Evolutionary conservation across 2,797 vertebrate genomes (phyloP), one percentile per base, ranked within the genome.

Genomic region (Borostomias antarcticus): DNA sequence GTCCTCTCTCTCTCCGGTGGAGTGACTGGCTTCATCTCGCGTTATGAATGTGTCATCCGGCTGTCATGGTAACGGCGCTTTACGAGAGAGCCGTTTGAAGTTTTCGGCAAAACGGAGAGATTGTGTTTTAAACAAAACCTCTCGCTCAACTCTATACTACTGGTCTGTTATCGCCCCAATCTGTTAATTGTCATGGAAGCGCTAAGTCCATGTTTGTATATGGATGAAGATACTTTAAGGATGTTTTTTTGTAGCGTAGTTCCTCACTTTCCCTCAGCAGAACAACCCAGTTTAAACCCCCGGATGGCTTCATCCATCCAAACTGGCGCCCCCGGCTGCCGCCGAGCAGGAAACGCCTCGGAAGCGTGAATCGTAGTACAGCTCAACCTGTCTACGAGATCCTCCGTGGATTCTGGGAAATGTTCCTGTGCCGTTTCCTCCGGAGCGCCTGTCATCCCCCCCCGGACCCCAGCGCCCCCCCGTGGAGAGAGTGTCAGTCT

Each of bases 101-200:
- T 61, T 33, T 65, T 0, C 11, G 43, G 21, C 15, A 45, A 72
- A 72, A 50, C 19, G 35, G 17, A 35, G 0, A 13, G 6, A 19
- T 51, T 51, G 50, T 8, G 25, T 54, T 19, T 51, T 33, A 28
- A 15, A 15, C 35, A 33, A n/a, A 45, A 32, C 70, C 69, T 64
- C 69, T 35, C 66, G 28, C 37, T 62, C 64, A 32, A n/a, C 59
- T 54, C 56, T 58, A 50, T 21, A 59, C 40, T 58, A 35, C 29
- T n/a, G n/a, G 30, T 75, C 26, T 68, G 58, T 53, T 76, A 69
- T 57, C 74, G 63, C 66, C 88, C 86, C 83, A 74, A 83, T 70
- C 25, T 67, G 5, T 91, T 92, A 88, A 89, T 92, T 88, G 86
- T 80, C 80, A 62, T 0, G 68, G 86, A 82, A 73, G 68, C 78